Conservation (phyloP, 1,140 invertebrate species). For the Saccostrea echinata region DNA sequence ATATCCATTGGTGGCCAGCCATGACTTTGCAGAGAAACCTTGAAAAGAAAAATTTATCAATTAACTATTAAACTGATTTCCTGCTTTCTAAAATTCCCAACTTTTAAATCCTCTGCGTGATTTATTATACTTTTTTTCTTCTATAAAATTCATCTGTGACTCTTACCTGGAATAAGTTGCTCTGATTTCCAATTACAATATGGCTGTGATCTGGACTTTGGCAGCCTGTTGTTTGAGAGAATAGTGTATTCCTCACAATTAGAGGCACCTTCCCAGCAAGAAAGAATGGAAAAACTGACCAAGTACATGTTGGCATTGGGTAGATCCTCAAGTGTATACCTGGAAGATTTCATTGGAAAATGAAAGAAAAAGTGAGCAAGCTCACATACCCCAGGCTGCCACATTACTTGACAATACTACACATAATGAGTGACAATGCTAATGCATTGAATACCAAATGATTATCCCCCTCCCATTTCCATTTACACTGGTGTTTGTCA, state of each 20-base stretch:
- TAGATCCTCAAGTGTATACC: constrained; percentile 37
- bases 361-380: no score
- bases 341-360: no score
- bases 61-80: no score
- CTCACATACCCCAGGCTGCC: no score
- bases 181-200: constrained; percentile 57
- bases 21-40: background rate
- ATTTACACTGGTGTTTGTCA: no score
- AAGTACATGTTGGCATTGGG: constrained; percentile 20
- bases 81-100: no score
- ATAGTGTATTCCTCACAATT: constrained; percentile 44
- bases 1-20: background rate
- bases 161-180: constrained; percentile 39
- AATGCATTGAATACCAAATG: no score
- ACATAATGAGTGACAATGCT: no score
- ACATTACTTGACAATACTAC: no score
- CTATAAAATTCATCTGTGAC: background rate
- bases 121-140: no score
- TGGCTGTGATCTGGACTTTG: constrained; percentile 40
- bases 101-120: no score
- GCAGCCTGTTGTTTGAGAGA: constrained; percentile 50
- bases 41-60: background rate
- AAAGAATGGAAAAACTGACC: background rate
- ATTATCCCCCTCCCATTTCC: no score
- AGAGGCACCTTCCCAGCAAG: background rate